Conservation (phyloP, 1,140 invertebrate genomes). For the Pinna nobilis region DNA sequence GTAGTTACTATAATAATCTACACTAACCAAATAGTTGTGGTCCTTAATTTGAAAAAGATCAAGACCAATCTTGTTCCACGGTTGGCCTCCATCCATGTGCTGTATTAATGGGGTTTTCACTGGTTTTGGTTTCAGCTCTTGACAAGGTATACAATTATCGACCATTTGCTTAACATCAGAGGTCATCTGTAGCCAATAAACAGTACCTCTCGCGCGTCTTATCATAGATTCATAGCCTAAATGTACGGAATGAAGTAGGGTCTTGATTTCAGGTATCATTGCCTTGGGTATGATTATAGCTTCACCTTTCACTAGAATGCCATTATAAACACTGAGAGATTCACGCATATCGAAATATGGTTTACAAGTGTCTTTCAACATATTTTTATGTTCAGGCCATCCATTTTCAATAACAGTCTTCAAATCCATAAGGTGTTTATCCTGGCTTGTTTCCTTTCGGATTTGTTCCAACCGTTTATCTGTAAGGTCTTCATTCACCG, state of each 20-base stretch:
- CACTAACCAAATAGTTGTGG: slow-evolving; percentile 41
- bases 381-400: slow-evolving; percentile 35
- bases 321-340: slow-evolving; percentile 51
- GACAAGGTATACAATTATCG: slow-evolving; percentile 46
- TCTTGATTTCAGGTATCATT: slow-evolving; percentile 60
- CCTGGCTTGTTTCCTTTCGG: slow-evolving; percentile 13
- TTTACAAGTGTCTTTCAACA: slow-evolving; percentile 1
- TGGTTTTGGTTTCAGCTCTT: slow-evolving; percentile 25
- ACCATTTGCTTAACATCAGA: slow-evolving; percentile 50
- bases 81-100: slow-evolving; percentile 42
- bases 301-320: slow-evolving; percentile 59
- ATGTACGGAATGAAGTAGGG: slow-evolving; percentile 64
- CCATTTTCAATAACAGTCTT: slow-evolving; percentile 22
- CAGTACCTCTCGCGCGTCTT: slow-evolving; percentile 45
- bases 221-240: slow-evolving; percentile 54
- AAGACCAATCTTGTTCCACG: slow-evolving; percentile 56
- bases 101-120: slow-evolving; percentile 28
- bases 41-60: slow-evolving; percentile 48
- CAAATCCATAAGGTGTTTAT: slow-evolving; percentile 3
- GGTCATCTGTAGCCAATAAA: slow-evolving; percentile 59
- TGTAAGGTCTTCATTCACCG: not conserved
- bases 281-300: slow-evolving; percentile 61
- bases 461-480: slow-evolving; percentile 40
- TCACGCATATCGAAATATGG: slow-evolving; percentile 52
- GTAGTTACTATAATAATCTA: slow-evolving; percentile 52